These are phyloP conservation scores for Subacronicta megacephala DNA, from an alignment of 2,888 invertebrate genomes.

Conservation along the genomic window DNA sequence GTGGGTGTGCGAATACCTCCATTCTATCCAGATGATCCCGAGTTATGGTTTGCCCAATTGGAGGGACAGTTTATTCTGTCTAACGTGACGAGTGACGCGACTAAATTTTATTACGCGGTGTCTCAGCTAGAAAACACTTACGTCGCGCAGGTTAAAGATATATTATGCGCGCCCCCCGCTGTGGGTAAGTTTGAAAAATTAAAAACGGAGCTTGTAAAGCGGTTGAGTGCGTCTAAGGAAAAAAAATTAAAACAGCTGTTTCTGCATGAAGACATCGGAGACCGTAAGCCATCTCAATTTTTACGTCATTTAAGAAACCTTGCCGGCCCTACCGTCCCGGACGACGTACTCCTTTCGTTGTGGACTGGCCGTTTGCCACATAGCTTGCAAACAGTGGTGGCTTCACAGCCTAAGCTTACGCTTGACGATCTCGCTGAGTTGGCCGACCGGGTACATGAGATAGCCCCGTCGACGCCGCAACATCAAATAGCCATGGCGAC, in stretches of 20 bases:
- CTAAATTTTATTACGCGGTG: conserved; percentile 7
- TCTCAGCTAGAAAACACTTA: conserved; percentile 1
- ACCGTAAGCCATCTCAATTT: no score
- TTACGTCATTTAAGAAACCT: no score
- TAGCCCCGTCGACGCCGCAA: conserved; percentile 5
- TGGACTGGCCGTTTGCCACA: no score
- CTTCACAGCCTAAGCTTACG: no score
- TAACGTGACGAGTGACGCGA: conserved; percentile 4
- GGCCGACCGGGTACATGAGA: conserved; percentile 19
- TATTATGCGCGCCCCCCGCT: conserved; percentile 3
- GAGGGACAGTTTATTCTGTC: conserved; percentile 6
- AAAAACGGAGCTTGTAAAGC: conserved; percentile 6
- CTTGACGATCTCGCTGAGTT: conserved; percentile 12
- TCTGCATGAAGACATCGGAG: conserved; percentile 12
- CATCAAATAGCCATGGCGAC: neutral
- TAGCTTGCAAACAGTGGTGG: no score
- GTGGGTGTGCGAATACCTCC: neutral
- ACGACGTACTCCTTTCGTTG: no score
- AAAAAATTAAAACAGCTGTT: conserved; percentile 12
- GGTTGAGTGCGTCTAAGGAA: conserved; percentile 9
- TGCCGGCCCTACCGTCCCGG: no score
- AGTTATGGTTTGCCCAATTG: conserved; percentile 6
- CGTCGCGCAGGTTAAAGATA: conserved; percentile 1
- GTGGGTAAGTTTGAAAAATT: conserved; percentile 11
- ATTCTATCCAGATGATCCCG: conserved; percentile 3